phyloP scores from a whole-genome alignment of 2,888 invertebrate species.

The Unio pictorum region DNA sequence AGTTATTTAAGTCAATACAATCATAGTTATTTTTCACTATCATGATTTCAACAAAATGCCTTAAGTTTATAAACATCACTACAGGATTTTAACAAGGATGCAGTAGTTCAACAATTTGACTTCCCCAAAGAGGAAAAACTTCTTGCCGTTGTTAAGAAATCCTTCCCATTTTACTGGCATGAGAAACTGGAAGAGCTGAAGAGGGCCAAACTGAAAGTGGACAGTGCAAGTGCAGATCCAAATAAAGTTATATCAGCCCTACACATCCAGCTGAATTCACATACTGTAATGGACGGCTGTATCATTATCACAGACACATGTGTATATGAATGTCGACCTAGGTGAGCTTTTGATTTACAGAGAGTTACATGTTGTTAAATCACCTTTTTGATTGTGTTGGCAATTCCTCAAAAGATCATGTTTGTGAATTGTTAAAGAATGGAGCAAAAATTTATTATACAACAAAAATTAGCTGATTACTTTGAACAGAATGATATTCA shows the following conservation, averaged over 20 bases:
- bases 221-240: conserved; percentile 10
- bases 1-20: too few relatives aligned
- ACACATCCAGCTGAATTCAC: conserved; percentile 53
- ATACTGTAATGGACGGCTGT: conserved; percentile 72
- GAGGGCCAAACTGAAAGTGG: conserved; percentile 7
- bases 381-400: too few relatives aligned
- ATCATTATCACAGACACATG: conserved; percentile 77
- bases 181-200: conserved; percentile 49
- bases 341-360: conserved; percentile 67
- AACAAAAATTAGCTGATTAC: too few relatives aligned
- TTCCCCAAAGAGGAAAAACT: conserved; percentile 75
- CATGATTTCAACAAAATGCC: not conserved
- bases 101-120: conserved; percentile 76
- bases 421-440: too few relatives aligned
- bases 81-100: conserved; percentile 77
- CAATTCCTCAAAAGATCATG: too few relatives aligned
- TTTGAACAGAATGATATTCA: too few relatives aligned
- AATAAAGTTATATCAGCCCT: conserved; percentile 30
- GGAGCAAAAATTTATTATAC: too few relatives aligned
- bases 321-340: conserved; percentile 77
- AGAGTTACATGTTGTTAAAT: too few relatives aligned
- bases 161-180: conserved; percentile 65
- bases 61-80: conserved; percentile 30
- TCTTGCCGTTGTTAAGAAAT: conserved; percentile 74
- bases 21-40: too few relatives aligned